Evolutionary conservation across 1,140 invertebrate genomes (phyloP).

Genomic region (Nymphalis io): DNA sequence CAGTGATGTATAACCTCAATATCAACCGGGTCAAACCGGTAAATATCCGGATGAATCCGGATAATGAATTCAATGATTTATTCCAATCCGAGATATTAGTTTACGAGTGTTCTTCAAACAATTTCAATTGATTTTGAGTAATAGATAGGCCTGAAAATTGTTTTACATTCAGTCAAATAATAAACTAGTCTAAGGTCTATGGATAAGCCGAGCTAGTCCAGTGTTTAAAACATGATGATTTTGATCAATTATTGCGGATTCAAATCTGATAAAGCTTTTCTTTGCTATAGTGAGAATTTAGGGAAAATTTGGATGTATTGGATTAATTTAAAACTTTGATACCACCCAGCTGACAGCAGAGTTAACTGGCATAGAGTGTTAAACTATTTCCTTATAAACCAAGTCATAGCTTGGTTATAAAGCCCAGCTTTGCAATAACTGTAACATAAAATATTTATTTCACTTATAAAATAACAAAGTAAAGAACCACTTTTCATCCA

Average conservation of each 20-base stretch:
- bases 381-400: too few relatives aligned
- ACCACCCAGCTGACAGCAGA: too few relatives aligned
- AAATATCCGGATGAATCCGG: constrained; percentile 12
- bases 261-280: too few relatives aligned
- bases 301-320: too few relatives aligned
- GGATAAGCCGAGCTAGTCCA: too few relatives aligned
- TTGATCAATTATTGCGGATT: too few relatives aligned
- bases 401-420: too few relatives aligned
- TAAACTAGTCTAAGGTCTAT: neutral
- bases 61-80: constrained; percentile 13
- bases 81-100: constrained; percentile 1
- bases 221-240: too few relatives aligned
- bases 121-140: constrained; percentile 1
- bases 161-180: neutral
- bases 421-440: too few relatives aligned
- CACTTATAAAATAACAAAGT: neutral
- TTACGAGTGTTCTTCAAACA: neutral
- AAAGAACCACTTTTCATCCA: neutral
- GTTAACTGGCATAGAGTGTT: too few relatives aligned
- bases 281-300: too few relatives aligned
- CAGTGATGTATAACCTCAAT: constrained; percentile 13
- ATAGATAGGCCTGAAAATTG: neutral
- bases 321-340: too few relatives aligned
- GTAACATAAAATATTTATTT: neutral
- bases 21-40: constrained; percentile 4